Evolutionary conservation across 2,888 invertebrate species (phyloP).

Genomic region (Orthosia gracilis): DNA sequence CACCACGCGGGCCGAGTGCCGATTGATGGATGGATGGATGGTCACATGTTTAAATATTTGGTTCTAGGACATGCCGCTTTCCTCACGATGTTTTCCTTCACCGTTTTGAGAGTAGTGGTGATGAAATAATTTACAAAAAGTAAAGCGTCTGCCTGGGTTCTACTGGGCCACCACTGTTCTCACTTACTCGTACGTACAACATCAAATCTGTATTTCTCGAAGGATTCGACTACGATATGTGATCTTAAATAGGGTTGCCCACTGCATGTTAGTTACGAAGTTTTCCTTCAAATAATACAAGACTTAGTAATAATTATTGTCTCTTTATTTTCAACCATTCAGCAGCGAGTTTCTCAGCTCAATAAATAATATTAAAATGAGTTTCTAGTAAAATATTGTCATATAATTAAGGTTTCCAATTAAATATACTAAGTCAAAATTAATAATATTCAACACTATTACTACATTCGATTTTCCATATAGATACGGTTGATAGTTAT

Average conservation of each 20-base stretch:
- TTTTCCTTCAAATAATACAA: background rate
- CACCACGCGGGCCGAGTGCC: too few species aligned
- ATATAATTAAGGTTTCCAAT: slow-evolving; percentile 10
- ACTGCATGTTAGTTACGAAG: background rate
- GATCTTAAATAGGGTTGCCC: background rate
- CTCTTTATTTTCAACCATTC: background rate
- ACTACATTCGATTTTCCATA: slow-evolving; percentile 35
- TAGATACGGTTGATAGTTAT: slow-evolving; percentile 9
- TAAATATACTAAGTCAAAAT: slow-evolving; percentile 17
- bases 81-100: too few species aligned
- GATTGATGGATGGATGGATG: too few species aligned
- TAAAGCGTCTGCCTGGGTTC: too few species aligned
- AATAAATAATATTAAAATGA: background rate
- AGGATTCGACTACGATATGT: too few species aligned
- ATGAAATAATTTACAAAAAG: too few species aligned
- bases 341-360: background rate
- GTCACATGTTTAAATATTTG: too few species aligned
- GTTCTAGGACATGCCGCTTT: too few species aligned
- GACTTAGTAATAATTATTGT: background rate
- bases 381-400: background rate
- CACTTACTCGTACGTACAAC: too few species aligned
- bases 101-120: too few species aligned
- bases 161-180: too few species aligned
- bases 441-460: slow-evolving; percentile 18
- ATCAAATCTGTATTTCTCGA: too few species aligned